Evolutionary conservation across 2,797 vertebrate genomes (phyloP), one percentile per base, ranked within the genome.

Genomic region (Rhinella marina): DNA sequence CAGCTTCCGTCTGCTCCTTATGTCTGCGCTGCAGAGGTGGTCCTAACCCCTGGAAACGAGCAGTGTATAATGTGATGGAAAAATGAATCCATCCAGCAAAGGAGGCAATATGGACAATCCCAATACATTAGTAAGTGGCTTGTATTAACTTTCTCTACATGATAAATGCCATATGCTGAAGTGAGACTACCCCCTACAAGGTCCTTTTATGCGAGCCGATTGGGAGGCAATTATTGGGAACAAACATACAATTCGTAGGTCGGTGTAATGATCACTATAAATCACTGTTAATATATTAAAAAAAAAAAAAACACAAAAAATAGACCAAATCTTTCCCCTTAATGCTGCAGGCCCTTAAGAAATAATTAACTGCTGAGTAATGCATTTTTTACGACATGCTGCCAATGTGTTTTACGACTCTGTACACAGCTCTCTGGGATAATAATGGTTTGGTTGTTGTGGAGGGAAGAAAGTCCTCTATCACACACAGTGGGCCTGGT

Each of bases 311-410:
- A 87, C 81, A 84, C 78, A 4, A 41, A 41, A 41, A 41, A 41
- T 41, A 87, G 81, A 23, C 75, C n/a, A 78, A 64, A n/a, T 54
- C 80, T 77, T 86, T 76, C 81, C 81, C 7, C 5, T 83, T 84
- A 76, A 77, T 41, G 81, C 81, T 87, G 19, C 81, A 78, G 73
- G 81, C 82, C 29, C 64, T 84, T 84, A 84, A 84, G 87, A 88
- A 88, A 88, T 88, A 88, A 88, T 78, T 84, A 84, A 84, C 87
- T 84, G 81, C 41, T 79, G 56, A 77, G 87, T 88, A 88, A 85
- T 88, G 87, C 75, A 84, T 70, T 57, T 88, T 88, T 88, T 88
- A 88, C 82, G 64, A 88, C 82, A 70, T 59, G 87, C 81, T 70
- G 75, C 82, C 82, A 73, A 72, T 54, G 82, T 88, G 87, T 88